These are phyloP conservation scores for Turnix velox DNA, from an alignment of 2,113 vertebrate species.

Conservation along the genomic window DNA sequence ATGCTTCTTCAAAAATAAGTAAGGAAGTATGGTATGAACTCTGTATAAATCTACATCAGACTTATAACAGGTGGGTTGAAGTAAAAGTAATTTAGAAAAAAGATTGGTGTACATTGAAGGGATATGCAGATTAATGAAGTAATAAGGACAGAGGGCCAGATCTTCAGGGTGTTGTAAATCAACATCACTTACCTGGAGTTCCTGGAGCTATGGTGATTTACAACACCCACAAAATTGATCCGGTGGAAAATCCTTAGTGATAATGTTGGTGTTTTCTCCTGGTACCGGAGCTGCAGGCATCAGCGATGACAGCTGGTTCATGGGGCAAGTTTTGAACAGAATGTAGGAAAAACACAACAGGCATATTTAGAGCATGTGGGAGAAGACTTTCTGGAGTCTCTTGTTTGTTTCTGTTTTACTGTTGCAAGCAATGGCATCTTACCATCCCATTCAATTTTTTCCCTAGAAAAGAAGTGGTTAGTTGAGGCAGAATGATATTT, in stretches of 20 bases:
- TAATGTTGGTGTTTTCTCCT: constrained; percentile 3
- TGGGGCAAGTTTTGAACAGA: not conserved
- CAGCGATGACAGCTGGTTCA: not conserved
- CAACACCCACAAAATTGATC: not conserved
- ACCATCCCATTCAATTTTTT: not conserved
- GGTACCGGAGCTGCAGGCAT: not conserved
- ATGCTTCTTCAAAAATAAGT: constrained; percentile 25
- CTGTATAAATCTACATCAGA: constrained; percentile 1
- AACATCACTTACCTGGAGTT: constrained; percentile 8
- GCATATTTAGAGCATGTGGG: not conserved
- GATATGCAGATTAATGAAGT: constrained; percentile 55
- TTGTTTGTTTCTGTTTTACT: not conserved
- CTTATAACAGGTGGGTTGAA: not conserved
- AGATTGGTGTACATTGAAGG: not conserved
- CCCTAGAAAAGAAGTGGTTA: constrained; percentile 13
- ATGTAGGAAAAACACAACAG: not conserved
- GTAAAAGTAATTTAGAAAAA: not conserved
- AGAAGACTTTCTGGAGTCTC: constrained; percentile 29
- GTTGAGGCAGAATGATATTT: not conserved
- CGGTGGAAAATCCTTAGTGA: not conserved
- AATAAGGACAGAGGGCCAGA: constrained; percentile 14
- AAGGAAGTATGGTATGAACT: constrained; percentile 11
- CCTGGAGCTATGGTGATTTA: constrained; percentile 22
- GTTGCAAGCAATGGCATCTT: constrained; percentile 8
- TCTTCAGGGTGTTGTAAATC: constrained; percentile 1